A percentile compares a stretch with the other conserved stretches of the same genome.
Evolutionary conservation across 1,140 invertebrate species (phyloP).

Genomic region (Drosophila lacteicornis): DNA sequence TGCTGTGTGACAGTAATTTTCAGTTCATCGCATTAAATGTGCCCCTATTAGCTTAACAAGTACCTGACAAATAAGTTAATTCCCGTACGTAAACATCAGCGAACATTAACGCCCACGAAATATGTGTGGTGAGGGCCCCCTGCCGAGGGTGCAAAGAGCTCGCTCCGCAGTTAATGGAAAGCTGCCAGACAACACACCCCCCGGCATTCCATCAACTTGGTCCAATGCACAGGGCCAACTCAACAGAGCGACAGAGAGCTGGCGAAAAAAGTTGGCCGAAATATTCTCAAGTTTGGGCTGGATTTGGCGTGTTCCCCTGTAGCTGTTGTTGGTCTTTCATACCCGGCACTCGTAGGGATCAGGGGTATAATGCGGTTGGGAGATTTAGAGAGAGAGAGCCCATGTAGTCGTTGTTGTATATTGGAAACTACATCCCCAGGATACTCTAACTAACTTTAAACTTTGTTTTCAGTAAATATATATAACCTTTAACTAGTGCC

Average conservation of each 20-base stretch:
- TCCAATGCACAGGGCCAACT: constrained; percentile 41
- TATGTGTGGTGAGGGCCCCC: neutral
- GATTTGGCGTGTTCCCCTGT: constrained; percentile 38
- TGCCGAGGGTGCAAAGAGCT: constrained; percentile 21
- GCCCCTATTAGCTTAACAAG: constrained; percentile 82
- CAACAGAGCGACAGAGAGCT: neutral
- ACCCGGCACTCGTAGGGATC: neutral
- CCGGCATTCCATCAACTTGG: constrained; percentile 61
- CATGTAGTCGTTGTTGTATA: too few species aligned
- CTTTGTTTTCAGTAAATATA: too few species aligned
- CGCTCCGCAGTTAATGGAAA: constrained; percentile 30
- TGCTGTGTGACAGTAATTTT: constrained; percentile 64
- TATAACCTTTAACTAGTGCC: too few species aligned
- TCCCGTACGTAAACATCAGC: constrained; percentile 76
- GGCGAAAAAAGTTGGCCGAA: constrained; percentile 43
- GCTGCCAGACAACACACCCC: constrained; percentile 42
- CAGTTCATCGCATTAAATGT: constrained; percentile 79
- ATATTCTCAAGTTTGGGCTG: constrained; percentile 54
- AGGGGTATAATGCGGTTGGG: neutral
- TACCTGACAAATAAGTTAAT: constrained; percentile 84
- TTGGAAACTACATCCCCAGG: too few species aligned
- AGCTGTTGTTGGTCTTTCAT: constrained; percentile 18
- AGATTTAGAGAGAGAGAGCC: neutral
- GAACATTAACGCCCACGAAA: constrained; percentile 62
- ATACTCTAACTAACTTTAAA: too few species aligned